These are phyloP conservation scores for Platysternon megacephalum DNA, from an alignment of 2,113 vertebrate species.

Conservation along the genomic window DNA sequence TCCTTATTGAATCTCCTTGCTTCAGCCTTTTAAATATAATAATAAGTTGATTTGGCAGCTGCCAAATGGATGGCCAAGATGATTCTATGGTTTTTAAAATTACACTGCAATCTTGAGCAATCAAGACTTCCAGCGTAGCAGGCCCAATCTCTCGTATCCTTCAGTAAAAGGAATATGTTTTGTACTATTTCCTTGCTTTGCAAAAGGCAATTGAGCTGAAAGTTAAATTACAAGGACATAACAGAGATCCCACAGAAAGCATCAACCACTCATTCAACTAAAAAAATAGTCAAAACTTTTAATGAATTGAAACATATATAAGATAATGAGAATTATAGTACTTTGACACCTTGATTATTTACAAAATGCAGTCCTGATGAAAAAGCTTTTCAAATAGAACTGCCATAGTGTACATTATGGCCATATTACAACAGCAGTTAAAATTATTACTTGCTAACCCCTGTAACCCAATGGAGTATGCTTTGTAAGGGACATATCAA, in stretches of 20 bases:
- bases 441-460: neutral
- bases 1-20: neutral
- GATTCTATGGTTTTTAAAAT: neutral
- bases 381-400: neutral
- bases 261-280: neutral
- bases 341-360: neutral
- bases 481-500: neutral
- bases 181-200: neutral
- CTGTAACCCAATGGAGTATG: neutral
- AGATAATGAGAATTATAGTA: neutral
- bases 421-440: neutral
- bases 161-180: neutral
- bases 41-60: neutral
- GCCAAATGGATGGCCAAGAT: neutral
- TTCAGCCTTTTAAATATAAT: neutral
- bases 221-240: neutral
- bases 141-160: neutral
- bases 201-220: neutral
- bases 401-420: neutral
- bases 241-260: neutral
- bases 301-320: neutral
- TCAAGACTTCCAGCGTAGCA: neutral
- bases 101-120: neutral
- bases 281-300: neutral
- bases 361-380: neutral